phyloP scores from a whole-genome alignment of 1,140 invertebrate species.

The Pogonus chalceus region DNA sequence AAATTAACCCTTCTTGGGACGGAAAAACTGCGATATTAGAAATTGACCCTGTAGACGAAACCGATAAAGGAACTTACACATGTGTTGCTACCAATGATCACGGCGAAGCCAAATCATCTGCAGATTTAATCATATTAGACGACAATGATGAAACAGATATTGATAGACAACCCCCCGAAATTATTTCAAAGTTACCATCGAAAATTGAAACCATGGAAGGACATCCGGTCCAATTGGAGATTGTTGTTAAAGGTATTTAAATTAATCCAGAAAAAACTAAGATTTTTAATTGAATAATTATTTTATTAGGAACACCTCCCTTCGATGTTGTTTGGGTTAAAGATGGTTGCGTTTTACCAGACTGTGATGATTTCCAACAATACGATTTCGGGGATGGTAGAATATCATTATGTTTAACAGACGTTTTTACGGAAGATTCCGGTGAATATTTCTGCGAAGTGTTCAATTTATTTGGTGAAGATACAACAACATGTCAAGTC shows the following conservation, averaged over 20 bases:
- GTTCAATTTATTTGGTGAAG: conserved; percentile 46
- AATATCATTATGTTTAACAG: conserved; percentile 49
- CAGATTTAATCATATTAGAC: conserved; percentile 20
- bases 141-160: conserved; percentile 15
- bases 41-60: conserved; percentile 39
- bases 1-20: conserved; percentile 33
- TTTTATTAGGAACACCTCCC: conserved; percentile 42
- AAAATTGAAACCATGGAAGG: conserved; percentile 46
- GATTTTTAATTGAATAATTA: conserved; percentile 22
- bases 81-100: conserved; percentile 60
- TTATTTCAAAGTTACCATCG: conserved; percentile 28
- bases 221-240: conserved; percentile 46
- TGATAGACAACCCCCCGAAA: conserved; percentile 24
- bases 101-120: conserved; percentile 36
- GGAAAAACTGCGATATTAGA: conserved; percentile 37
- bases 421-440: conserved; percentile 55
- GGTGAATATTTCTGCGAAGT: conserved; percentile 63
- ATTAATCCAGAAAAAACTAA: background rate
- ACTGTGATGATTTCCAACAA: conserved; percentile 54
- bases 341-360: conserved; percentile 53
- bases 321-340: conserved; percentile 61
- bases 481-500: conserved; percentile 41
- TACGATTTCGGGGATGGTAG: conserved; percentile 48
- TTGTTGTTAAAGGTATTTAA: conserved; percentile 37
- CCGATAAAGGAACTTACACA: conserved; percentile 55